These are phyloP conservation scores for Amiota minor DNA, from an alignment of 2,888 invertebrate genomes.

Conservation along the genomic window DNA sequence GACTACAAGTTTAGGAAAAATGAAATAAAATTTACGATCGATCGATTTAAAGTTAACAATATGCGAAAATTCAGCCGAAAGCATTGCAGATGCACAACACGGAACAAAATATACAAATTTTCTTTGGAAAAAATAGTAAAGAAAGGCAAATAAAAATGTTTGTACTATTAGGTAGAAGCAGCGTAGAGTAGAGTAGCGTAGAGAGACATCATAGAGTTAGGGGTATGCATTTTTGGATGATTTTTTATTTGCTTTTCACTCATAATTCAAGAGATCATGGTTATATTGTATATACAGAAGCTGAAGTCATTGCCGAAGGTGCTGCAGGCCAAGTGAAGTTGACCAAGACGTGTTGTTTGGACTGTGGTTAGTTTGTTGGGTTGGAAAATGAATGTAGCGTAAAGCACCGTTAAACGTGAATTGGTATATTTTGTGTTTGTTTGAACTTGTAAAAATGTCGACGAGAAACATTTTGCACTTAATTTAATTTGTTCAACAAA, in stretches of 20 bases:
- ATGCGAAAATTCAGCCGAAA: slow-evolving; percentile 51
- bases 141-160: slow-evolving; percentile 8
- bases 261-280: slow-evolving; percentile 16
- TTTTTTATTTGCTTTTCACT: slow-evolving; percentile 4
- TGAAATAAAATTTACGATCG: slow-evolving; percentile 64
- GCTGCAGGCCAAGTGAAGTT: neutral
- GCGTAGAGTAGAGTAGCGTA: neutral
- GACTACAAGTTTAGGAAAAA: slow-evolving; percentile 9
- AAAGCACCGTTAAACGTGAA: slow-evolving; percentile 10
- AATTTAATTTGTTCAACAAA: slow-evolving; percentile 65
- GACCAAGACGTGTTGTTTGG: neutral
- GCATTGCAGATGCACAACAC: slow-evolving; percentile 40
- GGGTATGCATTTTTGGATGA: neutral
- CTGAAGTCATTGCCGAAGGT: neutral
- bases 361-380: neutral
- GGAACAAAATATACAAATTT: slow-evolving; percentile 30
- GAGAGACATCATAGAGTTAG: slow-evolving; percentile 5
- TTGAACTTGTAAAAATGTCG: slow-evolving; percentile 25
- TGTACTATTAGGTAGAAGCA: neutral
- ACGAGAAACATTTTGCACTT: slow-evolving; percentile 60
- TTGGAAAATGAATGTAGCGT: neutral
- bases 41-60: slow-evolving; percentile 66
- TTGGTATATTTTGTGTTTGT: slow-evolving; percentile 1
- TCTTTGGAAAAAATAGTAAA: slow-evolving; percentile 7
- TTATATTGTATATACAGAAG: neutral